Conservation (phyloP, 1,140 invertebrate genomes). For the Bombus polaris region DNA sequence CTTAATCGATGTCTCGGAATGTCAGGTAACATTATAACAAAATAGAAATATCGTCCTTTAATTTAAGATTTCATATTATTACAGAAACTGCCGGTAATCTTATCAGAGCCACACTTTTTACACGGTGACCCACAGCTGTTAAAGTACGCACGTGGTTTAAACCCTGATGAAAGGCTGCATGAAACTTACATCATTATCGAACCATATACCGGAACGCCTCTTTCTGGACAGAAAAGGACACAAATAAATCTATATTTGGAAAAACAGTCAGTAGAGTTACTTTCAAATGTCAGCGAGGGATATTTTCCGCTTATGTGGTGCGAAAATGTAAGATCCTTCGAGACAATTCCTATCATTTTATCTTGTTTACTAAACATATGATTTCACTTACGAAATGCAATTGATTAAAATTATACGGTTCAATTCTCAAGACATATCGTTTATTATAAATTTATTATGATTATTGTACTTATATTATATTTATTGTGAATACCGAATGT, state of each 20-base stretch:
- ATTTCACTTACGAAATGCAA: too few species aligned
- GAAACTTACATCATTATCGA: conserved; percentile 58
- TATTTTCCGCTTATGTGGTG: conserved; percentile 67
- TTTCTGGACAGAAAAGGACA: conserved; percentile 55
- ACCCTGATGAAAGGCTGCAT: conserved; percentile 60
- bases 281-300: conserved; percentile 64
- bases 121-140: conserved; percentile 58
- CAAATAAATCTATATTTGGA: conserved; percentile 61
- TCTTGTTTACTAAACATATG: too few species aligned
- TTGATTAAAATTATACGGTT: too few species aligned
- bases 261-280: conserved; percentile 32
- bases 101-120: conserved; percentile 70
- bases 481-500: too few species aligned
- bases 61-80: neutral
- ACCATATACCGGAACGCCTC: conserved; percentile 59
- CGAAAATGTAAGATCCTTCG: conserved; percentile 51
- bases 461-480: too few species aligned
- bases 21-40: conserved; percentile 55
- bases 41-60: neutral
- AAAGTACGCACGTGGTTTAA: conserved; percentile 54
- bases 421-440: too few species aligned
- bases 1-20: conserved; percentile 60
- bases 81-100: conserved; percentile 57
- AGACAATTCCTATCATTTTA: too few species aligned
- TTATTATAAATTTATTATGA: too few species aligned